phyloP scores from a whole-genome alignment of 2,888 invertebrate species.

The Phyto melanocephala region DNA sequence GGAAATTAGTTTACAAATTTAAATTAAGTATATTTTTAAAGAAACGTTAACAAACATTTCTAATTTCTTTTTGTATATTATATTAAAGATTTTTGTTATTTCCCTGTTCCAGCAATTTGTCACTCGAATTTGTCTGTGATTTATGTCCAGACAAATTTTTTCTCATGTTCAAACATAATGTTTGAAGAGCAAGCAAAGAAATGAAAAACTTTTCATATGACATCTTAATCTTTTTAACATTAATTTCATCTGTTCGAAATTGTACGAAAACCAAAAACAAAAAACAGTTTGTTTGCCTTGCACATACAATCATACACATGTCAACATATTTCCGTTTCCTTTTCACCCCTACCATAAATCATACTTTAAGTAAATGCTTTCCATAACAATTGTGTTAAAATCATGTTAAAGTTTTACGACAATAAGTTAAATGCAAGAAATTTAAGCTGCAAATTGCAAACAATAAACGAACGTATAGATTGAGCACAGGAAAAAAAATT shows the following conservation, averaged over 20 bases:
- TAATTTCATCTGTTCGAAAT: neutral
- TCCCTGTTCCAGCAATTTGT: no score
- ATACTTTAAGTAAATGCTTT: conserved; percentile 1
- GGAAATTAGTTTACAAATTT: no score
- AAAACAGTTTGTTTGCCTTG: neutral
- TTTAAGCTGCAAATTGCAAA: conserved; percentile 21
- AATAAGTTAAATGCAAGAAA: neutral
- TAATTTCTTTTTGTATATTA: no score
- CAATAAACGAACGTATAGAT: neutral
- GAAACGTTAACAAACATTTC: no score
- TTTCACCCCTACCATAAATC: neutral
- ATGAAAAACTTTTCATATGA: neutral
- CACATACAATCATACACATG: neutral
- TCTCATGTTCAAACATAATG: no score
- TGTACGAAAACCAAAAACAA: neutral
- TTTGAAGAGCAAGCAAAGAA: no score
- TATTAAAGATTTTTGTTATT: no score
- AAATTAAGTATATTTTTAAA: no score
- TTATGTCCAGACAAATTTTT: no score
- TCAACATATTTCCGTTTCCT: neutral
- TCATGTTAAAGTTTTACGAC: neutral
- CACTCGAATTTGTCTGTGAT: no score
- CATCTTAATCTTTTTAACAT: neutral
- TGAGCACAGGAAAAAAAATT: neutral
- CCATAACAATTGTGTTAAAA: neutral